phyloP scores from a whole-genome alignment of 2,113 vertebrate species.

The Maccullochella peelii region DNA sequence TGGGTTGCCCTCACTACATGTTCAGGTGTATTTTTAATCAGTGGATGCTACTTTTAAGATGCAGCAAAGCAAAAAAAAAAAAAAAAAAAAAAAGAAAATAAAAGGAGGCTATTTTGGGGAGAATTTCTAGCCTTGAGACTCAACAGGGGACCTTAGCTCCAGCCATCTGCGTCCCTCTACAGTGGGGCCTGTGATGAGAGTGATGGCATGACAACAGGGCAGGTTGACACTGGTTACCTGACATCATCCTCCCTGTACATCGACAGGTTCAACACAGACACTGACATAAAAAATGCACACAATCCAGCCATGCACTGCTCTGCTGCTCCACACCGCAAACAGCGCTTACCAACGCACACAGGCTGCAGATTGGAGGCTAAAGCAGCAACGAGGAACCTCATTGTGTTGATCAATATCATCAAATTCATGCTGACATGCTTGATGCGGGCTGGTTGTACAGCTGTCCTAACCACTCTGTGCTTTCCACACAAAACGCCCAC shows the following conservation, averaged over 20 bases:
- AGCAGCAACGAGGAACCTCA: not conserved
- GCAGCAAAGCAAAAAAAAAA: not conserved
- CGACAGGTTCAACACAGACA: conserved; percentile 1
- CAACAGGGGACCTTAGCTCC: not conserved
- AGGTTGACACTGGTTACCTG: conserved; percentile 6
- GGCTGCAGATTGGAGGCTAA: not conserved
- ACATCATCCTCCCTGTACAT: not conserved
- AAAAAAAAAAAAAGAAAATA: not conserved
- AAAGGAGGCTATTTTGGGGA: not conserved
- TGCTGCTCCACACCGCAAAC: conserved; percentile 32
- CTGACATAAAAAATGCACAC: not conserved
- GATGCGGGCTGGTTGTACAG: not conserved
- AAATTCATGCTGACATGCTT: not conserved
- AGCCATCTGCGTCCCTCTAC: not conserved
- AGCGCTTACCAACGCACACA: not conserved
- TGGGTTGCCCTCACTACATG: not conserved
- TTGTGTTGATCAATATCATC: not conserved
- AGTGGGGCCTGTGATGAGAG: not conserved
- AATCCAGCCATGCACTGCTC: conserved; percentile 15
- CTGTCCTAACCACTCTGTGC: not conserved
- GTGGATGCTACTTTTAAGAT: not conserved
- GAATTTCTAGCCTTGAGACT: not conserved
- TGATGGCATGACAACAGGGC: not conserved
- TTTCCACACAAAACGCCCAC: not conserved
- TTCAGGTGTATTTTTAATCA: not conserved